A percentile compares a stretch with the other conserved stretches of the same genome.
Evolutionary conservation across 2,113 vertebrate genomes (phyloP).

Genomic region (Tilapia sparmanii): DNA sequence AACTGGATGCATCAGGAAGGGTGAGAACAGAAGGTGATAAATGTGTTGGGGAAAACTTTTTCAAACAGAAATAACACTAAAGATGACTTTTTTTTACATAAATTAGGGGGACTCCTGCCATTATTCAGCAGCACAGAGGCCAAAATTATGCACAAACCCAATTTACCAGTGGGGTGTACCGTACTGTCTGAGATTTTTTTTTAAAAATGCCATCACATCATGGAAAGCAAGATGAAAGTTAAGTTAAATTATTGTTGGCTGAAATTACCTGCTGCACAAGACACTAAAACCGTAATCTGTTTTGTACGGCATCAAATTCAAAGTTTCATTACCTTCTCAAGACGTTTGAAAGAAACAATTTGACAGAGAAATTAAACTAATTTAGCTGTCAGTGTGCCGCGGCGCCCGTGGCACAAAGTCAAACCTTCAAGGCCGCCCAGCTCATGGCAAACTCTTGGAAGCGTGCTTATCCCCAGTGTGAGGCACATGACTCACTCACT

Average conservation of each 20-base stretch:
- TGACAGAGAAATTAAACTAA: not conserved
- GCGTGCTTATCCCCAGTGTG: not conserved
- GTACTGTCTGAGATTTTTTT: not conserved
- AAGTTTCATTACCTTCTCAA: not conserved
- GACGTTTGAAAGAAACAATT: not conserved
- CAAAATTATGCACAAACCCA: not conserved
- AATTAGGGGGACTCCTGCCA: not conserved
- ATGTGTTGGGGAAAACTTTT: not conserved
- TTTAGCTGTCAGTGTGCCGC: not conserved
- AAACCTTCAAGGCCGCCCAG: not conserved
- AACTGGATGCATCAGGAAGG: not conserved
- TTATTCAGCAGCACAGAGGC: not conserved
- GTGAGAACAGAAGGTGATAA: conserved; percentile 22
- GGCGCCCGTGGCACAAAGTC: not conserved
- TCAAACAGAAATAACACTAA: not conserved
- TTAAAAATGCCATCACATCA: not conserved
- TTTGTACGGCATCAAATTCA: not conserved
- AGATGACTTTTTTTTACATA: not conserved
- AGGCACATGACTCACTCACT: not conserved
- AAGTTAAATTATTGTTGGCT: not conserved
- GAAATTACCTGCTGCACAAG: not conserved
- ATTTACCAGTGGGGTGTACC: not conserved
- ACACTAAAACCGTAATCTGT: not conserved
- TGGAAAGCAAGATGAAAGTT: not conserved
- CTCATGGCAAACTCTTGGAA: not conserved